Evolutionary conservation across 2,113 vertebrate species (phyloP).

Genomic region (Telmatochromis sp.): DNA sequence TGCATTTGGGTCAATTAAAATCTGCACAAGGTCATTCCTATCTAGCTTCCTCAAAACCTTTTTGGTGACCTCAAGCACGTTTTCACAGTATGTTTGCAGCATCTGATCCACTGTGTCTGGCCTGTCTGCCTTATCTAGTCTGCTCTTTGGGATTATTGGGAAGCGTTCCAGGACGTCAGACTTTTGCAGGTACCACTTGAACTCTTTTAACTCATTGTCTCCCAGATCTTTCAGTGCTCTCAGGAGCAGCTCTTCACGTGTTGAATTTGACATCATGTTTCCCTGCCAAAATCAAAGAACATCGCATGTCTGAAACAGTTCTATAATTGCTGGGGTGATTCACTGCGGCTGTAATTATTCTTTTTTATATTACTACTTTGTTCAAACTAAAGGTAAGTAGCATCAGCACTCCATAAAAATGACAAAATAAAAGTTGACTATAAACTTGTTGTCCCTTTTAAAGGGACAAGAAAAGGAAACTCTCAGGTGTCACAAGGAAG

Average conservation of each 20-base stretch:
- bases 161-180: neutral
- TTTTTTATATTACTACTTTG: neutral
- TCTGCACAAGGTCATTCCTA: neutral
- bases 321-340: neutral
- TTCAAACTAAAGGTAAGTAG: neutral
- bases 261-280: neutral
- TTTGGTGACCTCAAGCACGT: neutral
- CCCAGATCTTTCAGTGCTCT: neutral
- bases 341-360: neutral
- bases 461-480: neutral
- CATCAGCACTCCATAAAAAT: neutral
- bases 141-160: neutral
- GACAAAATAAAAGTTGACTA: neutral
- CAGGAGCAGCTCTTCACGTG: neutral
- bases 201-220: neutral
- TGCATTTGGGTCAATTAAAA: neutral
- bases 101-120: neutral
- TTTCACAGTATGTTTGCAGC: neutral
- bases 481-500: neutral
- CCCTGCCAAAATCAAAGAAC: neutral
- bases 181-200: slow-evolving; percentile 2
- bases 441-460: neutral
- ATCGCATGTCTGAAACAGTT: neutral
- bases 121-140: neutral
- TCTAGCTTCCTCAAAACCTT: neutral